Conservation (phyloP, 1,140 invertebrate species). For the Cotesia typhae region DNA sequence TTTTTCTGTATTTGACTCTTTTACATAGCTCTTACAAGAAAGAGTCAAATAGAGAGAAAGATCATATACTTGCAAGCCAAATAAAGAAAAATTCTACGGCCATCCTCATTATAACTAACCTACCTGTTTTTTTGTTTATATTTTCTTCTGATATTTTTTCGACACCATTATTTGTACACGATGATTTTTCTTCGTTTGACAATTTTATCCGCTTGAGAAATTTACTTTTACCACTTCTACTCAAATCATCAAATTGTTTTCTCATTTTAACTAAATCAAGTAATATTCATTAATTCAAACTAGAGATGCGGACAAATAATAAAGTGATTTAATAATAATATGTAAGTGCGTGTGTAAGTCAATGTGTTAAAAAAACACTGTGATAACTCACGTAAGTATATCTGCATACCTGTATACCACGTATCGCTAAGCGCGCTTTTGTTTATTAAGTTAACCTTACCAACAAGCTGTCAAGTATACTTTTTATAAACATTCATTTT, state of each 20-base stretch:
- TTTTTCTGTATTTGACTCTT: too few relatives aligned
- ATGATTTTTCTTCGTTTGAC: constrained; percentile 2
- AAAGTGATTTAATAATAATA: constrained; percentile 6
- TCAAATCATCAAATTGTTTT: not conserved
- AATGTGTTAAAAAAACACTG: constrained; percentile 4
- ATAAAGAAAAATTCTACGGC: too few relatives aligned
- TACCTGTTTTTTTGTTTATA: constrained; percentile 3
- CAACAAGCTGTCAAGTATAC: not conserved
- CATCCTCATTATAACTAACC: not conserved
- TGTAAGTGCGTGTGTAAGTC: not conserved
- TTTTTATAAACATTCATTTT: not conserved
- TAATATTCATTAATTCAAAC: not conserved
- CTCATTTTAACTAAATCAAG: constrained; percentile 7
- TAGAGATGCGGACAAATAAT: constrained; percentile 1
- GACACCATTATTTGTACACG: not conserved
- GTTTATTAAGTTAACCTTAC: constrained; percentile 5
- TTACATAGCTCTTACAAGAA: too few relatives aligned
- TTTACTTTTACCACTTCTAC: constrained; percentile 10
- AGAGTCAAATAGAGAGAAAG: too few relatives aligned
- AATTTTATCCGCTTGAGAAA: not conserved
- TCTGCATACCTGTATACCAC: not conserved
- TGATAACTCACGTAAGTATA: constrained; percentile 11
- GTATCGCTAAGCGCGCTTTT: not conserved
- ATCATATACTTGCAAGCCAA: too few relatives aligned
- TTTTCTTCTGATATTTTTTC: constrained; percentile 3